Conservation (phyloP, 2,113 vertebrate species). For the Ahaetulla prasina region DNA sequence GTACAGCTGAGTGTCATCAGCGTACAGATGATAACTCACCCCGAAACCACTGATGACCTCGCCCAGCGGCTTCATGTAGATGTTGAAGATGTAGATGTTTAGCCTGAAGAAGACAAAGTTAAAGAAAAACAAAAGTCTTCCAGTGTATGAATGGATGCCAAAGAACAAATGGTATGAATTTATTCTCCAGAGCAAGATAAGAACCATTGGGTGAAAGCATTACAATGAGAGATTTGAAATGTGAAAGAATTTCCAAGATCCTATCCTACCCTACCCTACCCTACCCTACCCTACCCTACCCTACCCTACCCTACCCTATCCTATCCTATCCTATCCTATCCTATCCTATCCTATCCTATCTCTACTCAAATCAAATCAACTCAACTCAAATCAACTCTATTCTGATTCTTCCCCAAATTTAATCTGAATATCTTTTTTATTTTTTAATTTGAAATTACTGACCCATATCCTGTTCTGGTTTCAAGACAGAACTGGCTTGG, state of each 20-base stretch:
- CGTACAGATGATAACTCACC: too few relatives aligned
- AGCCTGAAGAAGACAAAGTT: neutral
- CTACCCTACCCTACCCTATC: too few relatives aligned
- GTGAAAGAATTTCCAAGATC: neutral
- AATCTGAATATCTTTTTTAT: neutral
- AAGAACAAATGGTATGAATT: neutral
- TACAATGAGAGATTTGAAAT: neutral
- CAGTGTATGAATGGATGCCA: neutral
- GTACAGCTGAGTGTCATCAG: too few relatives aligned
- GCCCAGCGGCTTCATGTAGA: too few relatives aligned
- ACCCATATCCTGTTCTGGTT: neutral
- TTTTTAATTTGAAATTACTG: neutral
- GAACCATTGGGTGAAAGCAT: neutral
- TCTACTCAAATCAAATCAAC: too few relatives aligned
- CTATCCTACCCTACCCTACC: neutral
- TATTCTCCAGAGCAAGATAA: neutral
- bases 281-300: too few relatives aligned
- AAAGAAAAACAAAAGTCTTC: neutral
- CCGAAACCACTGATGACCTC: too few relatives aligned
- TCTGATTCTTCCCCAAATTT: neutral
- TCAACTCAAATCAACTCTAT: too few relatives aligned
- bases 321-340: too few relatives aligned
- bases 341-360: too few relatives aligned
- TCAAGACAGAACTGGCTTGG: neutral
- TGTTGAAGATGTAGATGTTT: too few relatives aligned